These are phyloP conservation scores for Nesogale talazaci DNA, from an alignment of 2,113 vertebrate species.

Conservation along the genomic window DNA sequence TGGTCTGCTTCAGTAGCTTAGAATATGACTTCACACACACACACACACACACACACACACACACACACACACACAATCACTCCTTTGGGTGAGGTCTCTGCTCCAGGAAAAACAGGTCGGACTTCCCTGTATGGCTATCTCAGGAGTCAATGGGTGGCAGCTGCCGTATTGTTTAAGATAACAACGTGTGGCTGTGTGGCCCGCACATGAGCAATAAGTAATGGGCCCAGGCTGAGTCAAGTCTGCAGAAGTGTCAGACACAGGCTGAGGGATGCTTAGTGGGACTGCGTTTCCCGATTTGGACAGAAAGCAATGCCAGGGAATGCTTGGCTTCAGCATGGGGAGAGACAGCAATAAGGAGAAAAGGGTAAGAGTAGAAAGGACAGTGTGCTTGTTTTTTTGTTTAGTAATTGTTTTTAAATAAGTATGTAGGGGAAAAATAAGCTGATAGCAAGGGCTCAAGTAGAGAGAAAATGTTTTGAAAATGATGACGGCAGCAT, in stretches of 20 bases:
- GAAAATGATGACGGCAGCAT: too few species aligned
- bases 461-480: too few species aligned
- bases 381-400: background rate
- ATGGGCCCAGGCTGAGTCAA: background rate
- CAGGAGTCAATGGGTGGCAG: background rate
- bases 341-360: background rate
- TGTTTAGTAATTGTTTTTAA: background rate
- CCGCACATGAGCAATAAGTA: background rate
- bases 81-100: background rate
- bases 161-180: background rate
- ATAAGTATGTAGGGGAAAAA: too few species aligned
- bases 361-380: background rate
- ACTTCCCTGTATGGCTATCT: background rate
- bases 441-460: too few species aligned
- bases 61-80: too few species aligned
- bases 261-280: background rate
- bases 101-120: background rate
- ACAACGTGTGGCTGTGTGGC: background rate
- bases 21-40: too few species aligned
- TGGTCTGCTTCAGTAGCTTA: background rate
- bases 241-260: background rate
- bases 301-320: background rate
- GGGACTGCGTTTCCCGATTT: background rate
- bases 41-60: too few species aligned
- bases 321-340: background rate